Conservation (phyloP, 2,888 invertebrate species). For the Achlya flavicornis region DNA sequence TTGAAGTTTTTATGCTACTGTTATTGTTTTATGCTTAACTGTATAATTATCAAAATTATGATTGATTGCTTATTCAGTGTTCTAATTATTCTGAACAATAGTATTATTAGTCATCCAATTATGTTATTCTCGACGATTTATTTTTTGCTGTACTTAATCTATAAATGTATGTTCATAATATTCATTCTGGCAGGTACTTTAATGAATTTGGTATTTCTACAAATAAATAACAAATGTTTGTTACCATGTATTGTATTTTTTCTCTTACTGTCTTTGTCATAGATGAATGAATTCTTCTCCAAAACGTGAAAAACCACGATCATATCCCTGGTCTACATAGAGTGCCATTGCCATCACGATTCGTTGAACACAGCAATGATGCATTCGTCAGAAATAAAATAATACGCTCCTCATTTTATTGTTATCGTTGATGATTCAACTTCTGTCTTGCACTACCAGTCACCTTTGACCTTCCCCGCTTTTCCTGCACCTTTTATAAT, state of each 20-base stretch:
- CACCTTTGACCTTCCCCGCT: constrained; percentile 40
- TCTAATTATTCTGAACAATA: constrained; percentile 4
- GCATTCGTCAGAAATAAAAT: constrained; percentile 39
- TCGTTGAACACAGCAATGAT: constrained; percentile 49
- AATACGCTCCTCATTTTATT: constrained; percentile 48
- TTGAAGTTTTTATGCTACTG: not conserved
- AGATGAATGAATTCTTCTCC: not conserved
- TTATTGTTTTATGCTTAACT: not conserved
- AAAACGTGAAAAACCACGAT: constrained; percentile 19
- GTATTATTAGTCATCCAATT: constrained; percentile 1
- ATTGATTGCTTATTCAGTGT: constrained; percentile 5
- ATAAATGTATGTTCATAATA: not conserved
- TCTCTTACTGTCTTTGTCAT: not conserved
- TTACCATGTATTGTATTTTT: not conserved
- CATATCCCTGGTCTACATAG: constrained; percentile 43
- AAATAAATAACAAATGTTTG: too few relatives aligned
- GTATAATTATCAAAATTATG: not conserved
- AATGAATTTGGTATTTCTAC: not conserved
- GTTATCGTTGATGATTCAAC: constrained; percentile 61
- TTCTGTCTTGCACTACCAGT: constrained; percentile 46
- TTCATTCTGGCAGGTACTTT: not conserved
- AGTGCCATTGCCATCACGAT: constrained; percentile 49
- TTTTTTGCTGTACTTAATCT: not conserved
- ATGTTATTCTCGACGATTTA: not conserved
- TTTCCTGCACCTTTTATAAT: constrained; percentile 25